Percentiles rank a stretch among this genome's conserved stretches.
Conservation (phyloP, 2,113 vertebrate genomes). For the Colinus virginianus region DNA sequence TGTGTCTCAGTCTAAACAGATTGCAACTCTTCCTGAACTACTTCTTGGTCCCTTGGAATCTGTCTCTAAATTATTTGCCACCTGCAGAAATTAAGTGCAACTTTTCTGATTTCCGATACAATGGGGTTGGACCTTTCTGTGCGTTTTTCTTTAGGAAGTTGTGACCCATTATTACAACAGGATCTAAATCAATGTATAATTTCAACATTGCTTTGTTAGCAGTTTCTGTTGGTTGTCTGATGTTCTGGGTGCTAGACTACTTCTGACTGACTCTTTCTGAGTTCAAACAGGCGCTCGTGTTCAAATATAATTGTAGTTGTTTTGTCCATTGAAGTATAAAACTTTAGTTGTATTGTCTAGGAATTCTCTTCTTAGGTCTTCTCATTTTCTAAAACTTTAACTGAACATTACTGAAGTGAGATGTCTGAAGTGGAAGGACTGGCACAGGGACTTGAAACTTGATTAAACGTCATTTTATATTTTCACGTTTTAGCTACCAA, state of each 20-base stretch:
- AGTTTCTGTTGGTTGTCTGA: neutral
- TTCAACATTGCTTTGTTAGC: neutral
- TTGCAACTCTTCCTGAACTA: neutral
- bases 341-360: neutral
- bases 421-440: accelerated
- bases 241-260: neutral
- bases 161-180: accelerated
- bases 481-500: neutral
- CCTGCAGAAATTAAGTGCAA: neutral
- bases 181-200: neutral
- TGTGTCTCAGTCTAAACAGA: neutral
- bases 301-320: neutral
- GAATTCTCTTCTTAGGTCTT: neutral
- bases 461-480: neutral
- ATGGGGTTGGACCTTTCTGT: neutral
- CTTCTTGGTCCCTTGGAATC: neutral
- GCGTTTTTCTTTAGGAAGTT: neutral
- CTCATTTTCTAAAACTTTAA: neutral
- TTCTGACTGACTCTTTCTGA: neutral
- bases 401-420: neutral
- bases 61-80: neutral
- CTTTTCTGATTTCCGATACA: neutral
- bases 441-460: neutral
- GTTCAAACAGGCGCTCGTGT: neutral
- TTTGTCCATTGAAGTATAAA: too few relatives aligned